Percentiles rank a stretch among this genome's conserved stretches.
phyloP scores from a whole-genome alignment of 2,797 vertebrate species.

The Amblyraja radiata region DNA sequence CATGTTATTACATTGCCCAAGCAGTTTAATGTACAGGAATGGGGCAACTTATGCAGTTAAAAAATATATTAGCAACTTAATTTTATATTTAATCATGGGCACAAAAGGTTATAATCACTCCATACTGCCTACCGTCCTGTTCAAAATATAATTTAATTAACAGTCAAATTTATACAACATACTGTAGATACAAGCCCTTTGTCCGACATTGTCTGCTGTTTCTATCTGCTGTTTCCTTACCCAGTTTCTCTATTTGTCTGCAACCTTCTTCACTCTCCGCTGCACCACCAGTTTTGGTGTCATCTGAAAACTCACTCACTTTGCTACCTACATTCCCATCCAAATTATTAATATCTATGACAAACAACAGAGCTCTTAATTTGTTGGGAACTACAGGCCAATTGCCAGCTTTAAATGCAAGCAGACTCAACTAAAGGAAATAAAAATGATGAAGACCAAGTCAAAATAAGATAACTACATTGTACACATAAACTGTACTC shows the following conservation, averaged over 20 bases:
- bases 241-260: too few relatives aligned
- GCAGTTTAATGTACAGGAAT: not conserved
- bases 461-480: not conserved
- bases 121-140: not conserved
- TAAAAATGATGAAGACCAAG: not conserved
- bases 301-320: too few relatives aligned
- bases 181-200: too few relatives aligned
- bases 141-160: not conserved
- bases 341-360: too few relatives aligned
- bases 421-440: not conserved
- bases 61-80: not conserved
- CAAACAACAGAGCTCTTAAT: too few relatives aligned
- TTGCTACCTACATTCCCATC: too few relatives aligned
- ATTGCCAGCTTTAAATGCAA: not conserved
- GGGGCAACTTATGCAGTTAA: not conserved
- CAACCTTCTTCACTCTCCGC: too few relatives aligned
- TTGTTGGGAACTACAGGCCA: not conserved
- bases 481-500: conserved; percentile 44
- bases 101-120: not conserved
- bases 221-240: too few relatives aligned
- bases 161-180: too few relatives aligned
- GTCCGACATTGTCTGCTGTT: too few relatives aligned
- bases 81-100: not conserved
- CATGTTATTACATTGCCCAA: not conserved
- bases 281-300: too few relatives aligned